Conservation (phyloP, 2,888 invertebrate species). For the Omphaloscelis lunosa region DNA sequence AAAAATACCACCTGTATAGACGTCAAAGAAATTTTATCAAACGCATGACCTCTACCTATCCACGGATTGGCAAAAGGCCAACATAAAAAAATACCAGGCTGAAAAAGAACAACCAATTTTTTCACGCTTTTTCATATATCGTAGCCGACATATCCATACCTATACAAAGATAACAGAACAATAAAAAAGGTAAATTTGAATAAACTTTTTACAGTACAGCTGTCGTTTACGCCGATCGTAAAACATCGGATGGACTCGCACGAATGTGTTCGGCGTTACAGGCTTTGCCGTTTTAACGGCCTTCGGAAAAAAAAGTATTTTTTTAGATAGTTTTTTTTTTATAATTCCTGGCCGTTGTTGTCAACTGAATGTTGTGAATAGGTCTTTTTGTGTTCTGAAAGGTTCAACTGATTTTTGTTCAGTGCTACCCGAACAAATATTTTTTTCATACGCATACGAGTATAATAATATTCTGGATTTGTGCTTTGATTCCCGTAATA, state of each 20-base stretch:
- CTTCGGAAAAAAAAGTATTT: constrained; percentile 30
- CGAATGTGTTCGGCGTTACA: constrained; percentile 54
- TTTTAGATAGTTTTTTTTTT: constrained; percentile 13
- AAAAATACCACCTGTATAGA: background rate
- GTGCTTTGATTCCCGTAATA: background rate
- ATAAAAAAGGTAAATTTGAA: constrained; percentile 68
- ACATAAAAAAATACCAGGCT: background rate
- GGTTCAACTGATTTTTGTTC: background rate
- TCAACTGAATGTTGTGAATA: background rate
- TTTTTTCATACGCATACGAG: too few species aligned
- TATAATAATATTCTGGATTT: background rate
- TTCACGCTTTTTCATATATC: constrained; percentile 30
- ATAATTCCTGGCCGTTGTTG: background rate
- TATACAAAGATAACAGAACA: constrained; percentile 50
- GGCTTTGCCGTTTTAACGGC: constrained; percentile 39
- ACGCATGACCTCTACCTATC: background rate
- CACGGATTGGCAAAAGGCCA: constrained; percentile 18
- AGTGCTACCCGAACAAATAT: background rate
- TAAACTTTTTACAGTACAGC: constrained; percentile 70
- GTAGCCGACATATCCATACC: constrained; percentile 17
- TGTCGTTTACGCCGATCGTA: constrained; percentile 67
- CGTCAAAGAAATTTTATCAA: constrained; percentile 16
- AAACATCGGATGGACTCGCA: constrained; percentile 55
- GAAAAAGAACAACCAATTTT: constrained; percentile 27
- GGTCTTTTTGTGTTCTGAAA: background rate